Base-by-base conservation (phyloP, 2,888 invertebrate species). In the Luperina nickerlii region DNA sequence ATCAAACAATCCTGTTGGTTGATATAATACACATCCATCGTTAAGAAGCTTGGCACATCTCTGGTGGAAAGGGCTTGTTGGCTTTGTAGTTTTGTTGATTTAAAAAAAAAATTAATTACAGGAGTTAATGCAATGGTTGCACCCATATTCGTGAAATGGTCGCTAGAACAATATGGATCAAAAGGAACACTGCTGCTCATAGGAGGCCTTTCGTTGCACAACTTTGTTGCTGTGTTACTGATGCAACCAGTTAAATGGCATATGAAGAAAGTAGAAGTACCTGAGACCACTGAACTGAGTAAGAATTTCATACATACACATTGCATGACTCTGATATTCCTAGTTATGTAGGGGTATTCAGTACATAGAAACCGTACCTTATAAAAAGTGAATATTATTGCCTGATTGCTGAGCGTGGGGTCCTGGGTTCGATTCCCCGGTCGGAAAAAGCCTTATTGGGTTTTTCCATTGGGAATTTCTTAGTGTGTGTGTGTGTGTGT, bases 201-300 rank as follows among this genome's bases (percentile, higher is more conserved):
- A 2, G 87, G 54, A 24, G 85, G 82, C 1, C 0, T 85, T 20
- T 77, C 85, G 0, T 11, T 85, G 3, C 74, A 85, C 11, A 87
- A 85, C n/a, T 81, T 85, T 0, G 13, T 85, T 1, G 85, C 85
- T n/a, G 85, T 73, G 13, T 69, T 81, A 20, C 38, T 87, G 18
- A 85, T 85, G 87, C 85, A 85, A 45, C 85, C 85, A 42, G 87
- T 87, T 3, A 5, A n/a, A 42, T 87, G 85, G 85, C 85, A 85
- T 20, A 75, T 85, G 82, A 85, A 77, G 54, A 85, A 77, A 73
- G n/a, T 85, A 38, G 81, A 85, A 48, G n/a, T 87, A 7, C 13
- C 13, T 0, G 74, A 63, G 32, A 27, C 20, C 0, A n/a, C 74
- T 6, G 85, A 85, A 51, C 68, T 72, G 15, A 69, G 85, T 85